Conservation (phyloP, 2,888 invertebrate species). For the Drosophila cognata region DNA sequence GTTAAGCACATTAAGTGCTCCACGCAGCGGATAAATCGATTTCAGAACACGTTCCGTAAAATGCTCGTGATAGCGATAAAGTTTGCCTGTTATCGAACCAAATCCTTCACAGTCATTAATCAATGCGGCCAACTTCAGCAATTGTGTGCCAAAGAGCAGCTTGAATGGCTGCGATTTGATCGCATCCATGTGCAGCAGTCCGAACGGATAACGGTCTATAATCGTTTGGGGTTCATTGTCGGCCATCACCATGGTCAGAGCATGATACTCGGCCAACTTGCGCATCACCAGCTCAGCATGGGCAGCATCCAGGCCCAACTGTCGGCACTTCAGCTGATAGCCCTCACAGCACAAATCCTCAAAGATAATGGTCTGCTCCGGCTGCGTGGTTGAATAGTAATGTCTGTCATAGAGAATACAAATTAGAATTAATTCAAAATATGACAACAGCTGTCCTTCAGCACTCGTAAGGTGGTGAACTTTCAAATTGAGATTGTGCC, state of each 20-base stretch:
- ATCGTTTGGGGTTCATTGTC: slow-evolving; percentile 79
- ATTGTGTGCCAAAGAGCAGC: slow-evolving; percentile 81
- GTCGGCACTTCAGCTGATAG: slow-evolving; percentile 86
- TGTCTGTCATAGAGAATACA: slow-evolving; percentile 60
- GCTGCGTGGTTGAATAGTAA: slow-evolving; percentile 77
- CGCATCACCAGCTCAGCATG: slow-evolving; percentile 85
- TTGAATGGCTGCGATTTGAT: slow-evolving; percentile 79
- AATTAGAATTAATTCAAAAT: not conserved
- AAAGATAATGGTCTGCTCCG: slow-evolving; percentile 82
- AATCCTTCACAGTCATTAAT: slow-evolving; percentile 69
- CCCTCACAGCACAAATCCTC: slow-evolving; percentile 85
- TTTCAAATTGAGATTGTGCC: not conserved
- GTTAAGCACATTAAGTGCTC: slow-evolving; percentile 84
- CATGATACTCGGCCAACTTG: slow-evolving; percentile 86
- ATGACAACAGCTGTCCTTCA: not conserved
- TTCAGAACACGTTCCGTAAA: slow-evolving; percentile 78
- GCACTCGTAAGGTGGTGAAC: not conserved
- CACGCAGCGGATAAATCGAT: slow-evolving; percentile 76
- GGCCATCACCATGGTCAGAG: slow-evolving; percentile 86
- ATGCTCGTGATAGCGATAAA: slow-evolving; percentile 77
- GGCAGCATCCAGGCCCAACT: slow-evolving; percentile 86
- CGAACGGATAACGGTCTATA: slow-evolving; percentile 76
- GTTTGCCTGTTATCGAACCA: slow-evolving; percentile 69
- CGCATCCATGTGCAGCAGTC: slow-evolving; percentile 79
- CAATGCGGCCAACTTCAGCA: slow-evolving; percentile 76